Percentiles rank a stretch among this genome's conserved stretches.
Conservation (phyloP, 2,113 vertebrate species). For the Tretioscincus oriximinensis region DNA sequence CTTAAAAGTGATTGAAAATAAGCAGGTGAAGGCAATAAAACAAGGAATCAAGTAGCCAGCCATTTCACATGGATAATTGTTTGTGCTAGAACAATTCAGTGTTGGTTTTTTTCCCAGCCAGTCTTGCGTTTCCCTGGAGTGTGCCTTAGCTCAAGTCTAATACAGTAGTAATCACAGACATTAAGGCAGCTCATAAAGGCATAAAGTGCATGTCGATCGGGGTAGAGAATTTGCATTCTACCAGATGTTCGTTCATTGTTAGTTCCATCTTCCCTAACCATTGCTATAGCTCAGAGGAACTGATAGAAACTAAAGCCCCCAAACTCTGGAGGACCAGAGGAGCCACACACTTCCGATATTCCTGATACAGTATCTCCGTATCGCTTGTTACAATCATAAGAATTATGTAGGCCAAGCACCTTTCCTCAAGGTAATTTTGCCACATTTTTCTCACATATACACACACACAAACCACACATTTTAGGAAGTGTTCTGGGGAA, state of each 20-base stretch:
- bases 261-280: no score
- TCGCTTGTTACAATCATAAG: no score
- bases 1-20: slow-evolving; percentile 9
- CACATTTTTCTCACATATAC: no score
- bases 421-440: no score
- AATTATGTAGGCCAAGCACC: no score
- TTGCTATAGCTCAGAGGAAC: background rate
- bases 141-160: slow-evolving; percentile 56
- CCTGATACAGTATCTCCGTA: background rate
- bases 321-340: background rate
- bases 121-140: slow-evolving; percentile 51
- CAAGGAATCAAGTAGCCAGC: slow-evolving; percentile 36
- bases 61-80: slow-evolving; percentile 49
- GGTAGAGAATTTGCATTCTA: background rate
- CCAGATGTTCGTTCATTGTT: background rate
- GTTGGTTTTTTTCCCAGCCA: slow-evolving; percentile 14
- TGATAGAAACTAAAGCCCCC: background rate
- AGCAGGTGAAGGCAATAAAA: slow-evolving; percentile 59
- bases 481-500: no score
- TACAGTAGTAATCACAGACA: slow-evolving; percentile 43
- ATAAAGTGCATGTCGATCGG: slow-evolving; percentile 34
- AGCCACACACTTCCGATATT: slow-evolving; percentile 13
- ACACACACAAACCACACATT: no score
- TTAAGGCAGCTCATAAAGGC: slow-evolving; percentile 55
- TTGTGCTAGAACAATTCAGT: slow-evolving; percentile 15